Evolutionary conservation across 1,140 invertebrate genomes (phyloP).

Genomic region (Pararge aegeria): DNA sequence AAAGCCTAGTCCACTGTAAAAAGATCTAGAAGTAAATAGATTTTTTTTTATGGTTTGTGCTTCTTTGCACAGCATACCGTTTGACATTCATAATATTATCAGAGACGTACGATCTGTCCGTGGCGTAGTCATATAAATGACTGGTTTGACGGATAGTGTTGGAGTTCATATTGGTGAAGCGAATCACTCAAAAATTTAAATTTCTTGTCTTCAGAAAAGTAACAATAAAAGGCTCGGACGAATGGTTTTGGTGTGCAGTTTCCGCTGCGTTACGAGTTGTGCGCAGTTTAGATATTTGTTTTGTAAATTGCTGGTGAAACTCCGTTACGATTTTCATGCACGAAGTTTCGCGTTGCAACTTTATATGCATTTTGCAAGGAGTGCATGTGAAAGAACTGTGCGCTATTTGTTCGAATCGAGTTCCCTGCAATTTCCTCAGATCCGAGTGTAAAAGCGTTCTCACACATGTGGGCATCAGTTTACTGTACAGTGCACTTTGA

Average conservation of each 20-base stretch:
- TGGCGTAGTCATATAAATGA: too few species aligned
- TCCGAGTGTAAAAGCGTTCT: slow-evolving; percentile 48
- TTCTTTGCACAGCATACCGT: too few species aligned
- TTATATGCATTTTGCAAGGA: slow-evolving; percentile 40
- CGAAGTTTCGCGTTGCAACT: slow-evolving; percentile 42
- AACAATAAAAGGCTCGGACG: neutral
- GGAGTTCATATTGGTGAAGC: neutral
- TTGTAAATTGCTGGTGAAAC: slow-evolving; percentile 38
- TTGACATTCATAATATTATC: too few species aligned
- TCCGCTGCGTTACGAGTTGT: neutral
- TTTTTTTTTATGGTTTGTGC: too few species aligned
- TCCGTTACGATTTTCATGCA: slow-evolving; percentile 32
- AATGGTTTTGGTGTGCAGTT: slow-evolving; percentile 13
- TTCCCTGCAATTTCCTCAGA: slow-evolving; percentile 46
- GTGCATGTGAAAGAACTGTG: slow-evolving; percentile 44
- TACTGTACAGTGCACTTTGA: slow-evolving; percentile 19
- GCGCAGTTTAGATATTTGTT: slow-evolving; percentile 32
- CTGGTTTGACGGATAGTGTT: too few species aligned
- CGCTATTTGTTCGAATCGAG: slow-evolving; percentile 47
- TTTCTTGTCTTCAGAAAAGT: neutral
- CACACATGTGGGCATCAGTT: slow-evolving; percentile 42
- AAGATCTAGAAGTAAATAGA: too few species aligned
- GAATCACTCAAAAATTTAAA: neutral
- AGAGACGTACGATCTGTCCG: too few species aligned
- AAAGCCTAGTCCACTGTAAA: too few species aligned